phyloP scores from a whole-genome alignment of 2,888 invertebrate genomes.

The Torymus tubicola region DNA sequence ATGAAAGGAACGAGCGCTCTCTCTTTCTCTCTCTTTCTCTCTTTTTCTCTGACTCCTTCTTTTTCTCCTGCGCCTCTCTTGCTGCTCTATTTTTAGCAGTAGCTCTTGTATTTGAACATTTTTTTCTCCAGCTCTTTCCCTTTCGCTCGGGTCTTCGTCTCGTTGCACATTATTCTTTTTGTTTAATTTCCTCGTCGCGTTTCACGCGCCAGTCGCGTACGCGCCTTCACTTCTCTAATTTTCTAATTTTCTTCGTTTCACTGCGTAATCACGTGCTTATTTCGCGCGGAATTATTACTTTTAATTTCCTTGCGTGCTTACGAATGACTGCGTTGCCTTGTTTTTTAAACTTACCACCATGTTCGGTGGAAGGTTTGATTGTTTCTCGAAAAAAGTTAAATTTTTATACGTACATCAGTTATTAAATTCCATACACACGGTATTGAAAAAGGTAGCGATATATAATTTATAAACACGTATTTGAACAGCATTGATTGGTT shows the following conservation, averaged over 20 bases:
- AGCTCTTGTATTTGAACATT: slow-evolving; percentile 7
- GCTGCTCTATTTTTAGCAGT: slow-evolving; percentile 26
- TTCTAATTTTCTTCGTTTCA: not conserved
- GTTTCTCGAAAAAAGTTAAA: no score
- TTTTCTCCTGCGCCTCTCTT: not conserved
- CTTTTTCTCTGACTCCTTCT: not conserved
- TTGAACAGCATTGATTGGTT: no score
- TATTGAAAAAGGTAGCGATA: no score
- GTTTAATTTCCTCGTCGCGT: not conserved
- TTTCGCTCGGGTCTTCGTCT: not conserved
- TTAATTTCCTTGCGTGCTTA: not conserved
- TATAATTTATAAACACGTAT: no score
- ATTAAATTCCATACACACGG: no score
- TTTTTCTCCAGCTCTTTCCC: not conserved
- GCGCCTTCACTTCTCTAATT: no score
- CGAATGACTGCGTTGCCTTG: no score
- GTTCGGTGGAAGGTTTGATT: no score
- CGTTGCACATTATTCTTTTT: not conserved
- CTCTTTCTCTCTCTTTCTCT: not conserved
- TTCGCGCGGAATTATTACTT: not conserved
- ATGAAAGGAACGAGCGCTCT: slow-evolving; percentile 15
- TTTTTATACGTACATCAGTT: no score
- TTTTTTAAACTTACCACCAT: no score
- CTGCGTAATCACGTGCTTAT: not conserved
- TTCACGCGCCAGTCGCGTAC: not conserved